phyloP scores from a whole-genome alignment of 23 tunicate genomes.

The Trididemnum miniatum region DNA sequence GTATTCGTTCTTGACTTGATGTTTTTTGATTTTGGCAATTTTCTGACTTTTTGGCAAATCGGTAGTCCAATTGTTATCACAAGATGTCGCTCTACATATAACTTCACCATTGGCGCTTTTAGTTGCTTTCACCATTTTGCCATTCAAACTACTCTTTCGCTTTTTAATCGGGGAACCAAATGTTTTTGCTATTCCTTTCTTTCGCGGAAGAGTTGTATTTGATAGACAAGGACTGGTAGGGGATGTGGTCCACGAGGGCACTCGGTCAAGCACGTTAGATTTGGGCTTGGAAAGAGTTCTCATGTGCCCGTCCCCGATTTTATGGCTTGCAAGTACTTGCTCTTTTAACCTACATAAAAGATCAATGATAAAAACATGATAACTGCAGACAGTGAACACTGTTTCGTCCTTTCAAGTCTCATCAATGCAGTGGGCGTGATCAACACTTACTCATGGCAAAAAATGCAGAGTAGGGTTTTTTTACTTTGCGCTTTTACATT shows the following conservation, averaged over 20 bases:
- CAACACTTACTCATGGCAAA: too few relatives aligned
- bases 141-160: not conserved
- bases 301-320: too few relatives aligned
- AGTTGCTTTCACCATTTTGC: not conserved
- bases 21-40: not conserved
- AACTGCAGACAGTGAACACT: too few relatives aligned
- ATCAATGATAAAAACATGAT: too few relatives aligned
- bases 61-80: not conserved
- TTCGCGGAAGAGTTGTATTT: not conserved
- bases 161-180: not conserved
- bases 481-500: too few relatives aligned
- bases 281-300: conserved; percentile 2
- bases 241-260: not conserved
- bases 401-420: too few relatives aligned
- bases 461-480: too few relatives aligned
- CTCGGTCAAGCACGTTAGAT: not conserved
- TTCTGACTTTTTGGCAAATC: not conserved
- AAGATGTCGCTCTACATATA: not conserved
- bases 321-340: too few relatives aligned
- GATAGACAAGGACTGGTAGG: not conserved
- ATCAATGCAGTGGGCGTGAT: too few relatives aligned
- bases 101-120: not conserved
- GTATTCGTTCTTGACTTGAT: not conserved
- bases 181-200: not conserved
- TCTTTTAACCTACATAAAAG: too few relatives aligned